Percentiles rank a stretch among this genome's conserved stretches.
phyloP scores from a whole-genome alignment of 2,888 invertebrate species.

The Folsomia candida region DNA sequence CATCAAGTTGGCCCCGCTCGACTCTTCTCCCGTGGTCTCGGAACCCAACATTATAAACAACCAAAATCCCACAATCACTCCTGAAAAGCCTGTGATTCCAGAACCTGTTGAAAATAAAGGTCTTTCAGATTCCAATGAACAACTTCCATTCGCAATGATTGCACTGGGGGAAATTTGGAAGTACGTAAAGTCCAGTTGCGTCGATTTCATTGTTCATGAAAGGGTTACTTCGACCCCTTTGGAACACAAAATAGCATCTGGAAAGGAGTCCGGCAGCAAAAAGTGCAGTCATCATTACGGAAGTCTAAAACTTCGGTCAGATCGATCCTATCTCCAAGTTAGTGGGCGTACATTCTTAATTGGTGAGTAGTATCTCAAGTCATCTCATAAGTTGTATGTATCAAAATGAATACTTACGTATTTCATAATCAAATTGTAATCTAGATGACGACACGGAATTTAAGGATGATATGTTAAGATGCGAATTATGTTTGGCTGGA shows the following conservation, averaged over 20 bases:
- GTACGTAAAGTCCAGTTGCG: constrained; percentile 42
- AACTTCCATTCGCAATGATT: constrained; percentile 45
- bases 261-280: constrained; percentile 6
- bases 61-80: neutral
- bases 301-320: constrained; percentile 25
- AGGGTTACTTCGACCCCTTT: constrained; percentile 3
- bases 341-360: constrained; percentile 45
- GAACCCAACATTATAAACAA: neutral
- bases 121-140: constrained; percentile 17
- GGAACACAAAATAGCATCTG: constrained; percentile 8
- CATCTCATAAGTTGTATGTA: neutral
- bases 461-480: constrained; percentile 51
- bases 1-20: constrained; percentile 37
- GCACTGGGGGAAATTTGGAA: constrained; percentile 48
- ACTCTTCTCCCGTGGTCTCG: neutral
- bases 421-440: constrained; percentile 25
- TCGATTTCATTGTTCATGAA: constrained; percentile 37
- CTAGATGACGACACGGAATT: constrained; percentile 51
- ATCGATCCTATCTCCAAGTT: constrained; percentile 44
- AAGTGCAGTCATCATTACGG: constrained; percentile 7
- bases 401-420: constrained; percentile 3
- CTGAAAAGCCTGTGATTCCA: neutral
- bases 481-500: constrained; percentile 47
- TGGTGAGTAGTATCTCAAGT: constrained; percentile 22
- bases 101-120: neutral